Conservation (phyloP, 2,113 vertebrate species). For the Plecturocebus donacophilus region DNA sequence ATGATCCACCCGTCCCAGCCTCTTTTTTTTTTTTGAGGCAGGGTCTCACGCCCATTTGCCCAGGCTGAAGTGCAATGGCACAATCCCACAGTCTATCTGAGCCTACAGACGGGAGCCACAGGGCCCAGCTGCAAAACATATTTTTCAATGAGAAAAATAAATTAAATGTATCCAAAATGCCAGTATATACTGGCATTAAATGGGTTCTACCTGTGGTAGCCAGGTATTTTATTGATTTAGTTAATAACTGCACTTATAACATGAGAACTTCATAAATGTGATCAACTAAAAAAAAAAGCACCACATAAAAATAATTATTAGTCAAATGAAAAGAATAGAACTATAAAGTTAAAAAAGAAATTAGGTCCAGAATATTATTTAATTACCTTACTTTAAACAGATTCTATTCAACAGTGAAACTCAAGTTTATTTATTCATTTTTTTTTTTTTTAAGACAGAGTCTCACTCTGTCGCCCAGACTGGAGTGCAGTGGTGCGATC, state of each 20-base stretch:
- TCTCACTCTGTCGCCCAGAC: too few relatives aligned
- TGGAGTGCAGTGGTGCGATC: rapidly evolving
- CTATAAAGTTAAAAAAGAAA: constrained; percentile 61
- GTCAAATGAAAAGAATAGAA: constrained; percentile 65
- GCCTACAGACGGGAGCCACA: too few relatives aligned
- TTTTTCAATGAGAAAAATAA: constrained; percentile 61
- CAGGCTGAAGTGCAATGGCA: too few relatives aligned
- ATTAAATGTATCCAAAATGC: neutral
- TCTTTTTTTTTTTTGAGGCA: too few relatives aligned
- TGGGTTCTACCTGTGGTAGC: constrained; percentile 45
- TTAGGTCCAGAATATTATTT: neutral
- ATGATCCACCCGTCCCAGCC: too few relatives aligned
- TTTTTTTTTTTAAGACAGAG: too few relatives aligned
- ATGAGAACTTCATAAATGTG: constrained; percentile 66
- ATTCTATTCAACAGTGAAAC: neutral
- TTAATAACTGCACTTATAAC: constrained; percentile 71
- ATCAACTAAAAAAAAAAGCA: constrained; percentile 76
- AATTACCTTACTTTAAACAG: neutral
- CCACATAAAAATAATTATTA: constrained; percentile 72
- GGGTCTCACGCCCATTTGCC: too few relatives aligned
- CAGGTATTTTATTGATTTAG: constrained; percentile 68
- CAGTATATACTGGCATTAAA: neutral
- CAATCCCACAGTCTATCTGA: too few relatives aligned
- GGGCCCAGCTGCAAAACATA: neutral
- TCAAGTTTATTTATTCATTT: neutral